Percentiles rank a stretch among this genome's conserved stretches.
Conservation (phyloP, 2,888 invertebrate species). For the Bombylius discolor region DNA sequence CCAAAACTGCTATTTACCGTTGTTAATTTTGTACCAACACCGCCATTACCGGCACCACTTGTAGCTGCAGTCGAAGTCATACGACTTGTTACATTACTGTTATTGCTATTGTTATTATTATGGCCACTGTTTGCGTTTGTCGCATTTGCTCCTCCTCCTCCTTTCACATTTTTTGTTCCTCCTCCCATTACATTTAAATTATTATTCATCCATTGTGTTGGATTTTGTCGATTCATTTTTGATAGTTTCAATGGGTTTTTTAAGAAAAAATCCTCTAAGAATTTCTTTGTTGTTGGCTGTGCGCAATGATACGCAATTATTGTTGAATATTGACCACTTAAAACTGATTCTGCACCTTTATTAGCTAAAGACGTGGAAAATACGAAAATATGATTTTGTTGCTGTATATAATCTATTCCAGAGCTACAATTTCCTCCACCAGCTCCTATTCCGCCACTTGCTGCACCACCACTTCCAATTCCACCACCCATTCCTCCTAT, state of each 20-base stretch:
- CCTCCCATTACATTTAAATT: constrained; percentile 59
- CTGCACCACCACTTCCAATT: neutral
- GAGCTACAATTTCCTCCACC: constrained; percentile 11
- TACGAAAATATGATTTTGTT: constrained; percentile 96
- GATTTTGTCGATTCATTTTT: constrained; percentile 70
- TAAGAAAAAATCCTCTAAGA: constrained; percentile 60
- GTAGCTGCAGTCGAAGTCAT: constrained; percentile 7
- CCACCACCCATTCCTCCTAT: constrained; percentile 11
- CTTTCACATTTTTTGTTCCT: neutral
- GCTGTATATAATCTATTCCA: constrained; percentile 61
- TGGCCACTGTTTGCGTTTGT: constrained; percentile 38
- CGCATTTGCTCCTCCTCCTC: neutral
- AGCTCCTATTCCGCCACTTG: neutral
- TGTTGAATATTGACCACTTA: constrained; percentile 77
- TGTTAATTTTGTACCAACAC: neutral
- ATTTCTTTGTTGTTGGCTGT: constrained; percentile 88
- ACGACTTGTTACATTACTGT: constrained; percentile 3
- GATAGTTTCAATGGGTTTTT: constrained; percentile 84
- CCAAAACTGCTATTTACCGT: neutral
- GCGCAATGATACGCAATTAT: constrained; percentile 93
- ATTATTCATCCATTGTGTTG: constrained; percentile 62
- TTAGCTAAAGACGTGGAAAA: constrained; percentile 91
- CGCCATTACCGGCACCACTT: neutral
- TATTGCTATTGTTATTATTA: constrained; percentile 9
- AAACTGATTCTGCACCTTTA: constrained; percentile 84